A percentile compares a stretch with the other conserved stretches of the same genome.
Evolutionary conservation across 2,888 invertebrate species (phyloP).

Genomic region (Cantharis rufa): DNA sequence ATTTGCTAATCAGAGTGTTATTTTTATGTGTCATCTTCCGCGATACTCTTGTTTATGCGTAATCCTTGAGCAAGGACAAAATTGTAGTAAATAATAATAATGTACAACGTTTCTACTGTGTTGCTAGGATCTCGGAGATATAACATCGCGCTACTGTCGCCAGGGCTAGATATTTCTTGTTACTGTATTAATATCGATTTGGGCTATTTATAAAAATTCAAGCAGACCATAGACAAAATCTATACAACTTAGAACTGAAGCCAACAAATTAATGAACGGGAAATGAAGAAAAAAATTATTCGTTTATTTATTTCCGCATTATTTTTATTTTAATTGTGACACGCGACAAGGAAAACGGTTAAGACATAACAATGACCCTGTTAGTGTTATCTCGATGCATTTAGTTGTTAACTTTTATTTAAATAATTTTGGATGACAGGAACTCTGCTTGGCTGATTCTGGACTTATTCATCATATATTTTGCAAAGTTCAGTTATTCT

Average conservation of each 20-base stretch:
- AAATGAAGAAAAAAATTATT: not conserved
- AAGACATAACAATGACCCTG: not conserved
- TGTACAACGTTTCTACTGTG: not conserved
- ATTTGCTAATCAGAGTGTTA: not conserved
- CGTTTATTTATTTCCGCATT: not conserved
- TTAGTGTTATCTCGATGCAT: not conserved
- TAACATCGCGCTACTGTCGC: not conserved
- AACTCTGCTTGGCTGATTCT: conserved; percentile 16
- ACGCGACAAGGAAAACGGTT: not conserved
- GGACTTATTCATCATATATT: not conserved
- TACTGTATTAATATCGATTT: not conserved
- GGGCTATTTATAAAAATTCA: not conserved
- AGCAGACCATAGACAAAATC: not conserved
- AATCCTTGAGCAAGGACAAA: not conserved
- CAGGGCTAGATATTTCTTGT: not conserved
- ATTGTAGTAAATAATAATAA: not conserved
- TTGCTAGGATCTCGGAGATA: not conserved
- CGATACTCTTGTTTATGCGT: not conserved
- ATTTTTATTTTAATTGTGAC: not conserved
- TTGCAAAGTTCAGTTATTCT: not conserved
- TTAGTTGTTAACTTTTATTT: not conserved
- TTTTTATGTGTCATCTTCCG: not conserved
- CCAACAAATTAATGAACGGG: not conserved
- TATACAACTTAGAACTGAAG: not conserved
- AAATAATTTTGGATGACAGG: conserved; percentile 27